Base-by-base conservation (phyloP, 2,113 vertebrate genomes). In the Neofelis nebulosa region DNA sequence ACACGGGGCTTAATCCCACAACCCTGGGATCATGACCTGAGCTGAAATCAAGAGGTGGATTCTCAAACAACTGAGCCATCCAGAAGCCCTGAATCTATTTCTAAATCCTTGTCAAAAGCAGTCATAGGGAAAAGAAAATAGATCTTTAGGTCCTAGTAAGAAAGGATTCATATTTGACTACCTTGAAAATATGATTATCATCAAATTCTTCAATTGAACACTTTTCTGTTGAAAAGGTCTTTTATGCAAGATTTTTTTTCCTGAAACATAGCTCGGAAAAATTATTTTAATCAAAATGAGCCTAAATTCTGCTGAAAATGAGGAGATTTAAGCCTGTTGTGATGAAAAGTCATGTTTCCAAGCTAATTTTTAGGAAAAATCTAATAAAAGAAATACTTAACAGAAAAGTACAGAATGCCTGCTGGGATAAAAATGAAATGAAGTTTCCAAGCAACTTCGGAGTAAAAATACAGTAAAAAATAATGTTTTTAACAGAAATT, bases 321-420 rank as follows among this genome's bases (percentile, higher is more conserved):
- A 63, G 19, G 13, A 10, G 9, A 94, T 27, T 94, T 93, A 87
- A 94, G 66, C 52, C 7, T 81, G 41, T 69, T 89, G 31, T 81
- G 45, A 89, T 95, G 12, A 89, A 93, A 94, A 94, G 21, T 7
- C 45, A n/a, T 68, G 9, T 84, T 93, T 57, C 48, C 50, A 94
- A 93, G 57, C n/a, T 91, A 96, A 90, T 63, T 81, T 85, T 92
- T 81, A 82, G 61, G 69, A 71, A 63, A 71, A 84, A 81, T 38
- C 52, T 89, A 96, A 90, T 89, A 78, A 78, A 97, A 93, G n/a
- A 90, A 92, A 88, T 84, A 55, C 14, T 92, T 63, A 88, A 95
- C 23, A 85, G 74, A 78, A 90, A 95, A 91, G 31, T 69, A 0
- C 71, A 92, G 61, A 68, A 63, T 88, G 36, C 16, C 89, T 96